Evolutionary conservation across 2,113 vertebrate genomes (phyloP), one percentile per base, ranked within the genome.

Genomic region (Trichechus manatus): DNA sequence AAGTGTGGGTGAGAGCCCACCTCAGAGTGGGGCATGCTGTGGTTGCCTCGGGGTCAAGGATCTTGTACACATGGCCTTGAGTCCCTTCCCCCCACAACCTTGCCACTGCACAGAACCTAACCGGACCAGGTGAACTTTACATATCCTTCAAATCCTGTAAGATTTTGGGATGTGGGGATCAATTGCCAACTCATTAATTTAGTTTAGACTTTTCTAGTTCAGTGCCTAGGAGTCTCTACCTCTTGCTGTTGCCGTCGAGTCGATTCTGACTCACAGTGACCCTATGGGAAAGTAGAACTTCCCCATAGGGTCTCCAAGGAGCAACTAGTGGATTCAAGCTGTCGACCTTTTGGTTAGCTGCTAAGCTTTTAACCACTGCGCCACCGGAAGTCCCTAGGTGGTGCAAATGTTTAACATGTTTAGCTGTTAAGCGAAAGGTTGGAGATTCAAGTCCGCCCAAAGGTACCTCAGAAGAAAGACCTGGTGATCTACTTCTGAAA

Each of bases 21-120:
- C 27, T 36, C 47, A 29, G 3, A 31, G 59, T 9, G 25, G 44
- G 44, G 36, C 3, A 3, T 0, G 0, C 44, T 27, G 33, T 0
- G 0, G 7, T 15, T 77, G 20, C 33, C 31, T 81, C 27, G 56
- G 33, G 33, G 5, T 25, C 31, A 8, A 0, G 33, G 2, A 15
- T 47, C 20, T 80, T n/a, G 23, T 13, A 53, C 0, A 23, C 27
- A 31, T 22, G 2, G 10, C 0, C 4, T 9, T 39, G 75, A n/a
- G 15, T 3, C 33, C 10, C 31, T 61, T 42, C 2, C 20, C 10
- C 13, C 29, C 33, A 10, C 29, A 4, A 0, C 80, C 14, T 19
- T 23, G 15, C 19, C 3, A 36, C 8, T 7, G 25, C n/a, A 31
- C 0, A 2, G 23, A 94, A 27, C 11, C 84, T 61, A 31, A n/a